phyloP scores from a whole-genome alignment of 2,797 vertebrate genomes.

The Oreochromis mossambicus region DNA sequence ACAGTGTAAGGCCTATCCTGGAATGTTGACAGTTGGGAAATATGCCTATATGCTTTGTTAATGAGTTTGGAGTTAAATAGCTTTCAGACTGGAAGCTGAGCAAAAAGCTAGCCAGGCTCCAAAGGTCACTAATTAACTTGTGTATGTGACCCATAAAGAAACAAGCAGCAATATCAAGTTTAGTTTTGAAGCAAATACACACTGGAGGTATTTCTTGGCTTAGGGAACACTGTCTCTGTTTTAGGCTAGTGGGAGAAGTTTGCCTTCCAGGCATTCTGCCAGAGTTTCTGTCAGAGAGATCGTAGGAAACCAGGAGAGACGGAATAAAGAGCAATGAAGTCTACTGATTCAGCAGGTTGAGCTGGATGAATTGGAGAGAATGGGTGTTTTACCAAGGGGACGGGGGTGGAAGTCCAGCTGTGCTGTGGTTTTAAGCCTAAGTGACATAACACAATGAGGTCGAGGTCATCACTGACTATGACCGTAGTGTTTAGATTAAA shows the following conservation, averaged over 20 bases:
- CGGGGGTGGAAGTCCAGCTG: background rate
- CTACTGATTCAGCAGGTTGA: background rate
- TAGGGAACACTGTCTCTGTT: background rate
- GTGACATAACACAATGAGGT: background rate
- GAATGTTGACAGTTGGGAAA: background rate
- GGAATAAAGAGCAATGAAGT: background rate
- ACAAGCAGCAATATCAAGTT: background rate
- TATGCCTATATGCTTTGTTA: background rate
- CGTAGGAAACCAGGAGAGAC: background rate
- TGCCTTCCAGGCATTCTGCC: background rate
- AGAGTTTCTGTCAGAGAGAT: background rate
- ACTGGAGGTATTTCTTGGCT: background rate
- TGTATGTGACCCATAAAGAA: background rate
- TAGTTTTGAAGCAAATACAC: background rate
- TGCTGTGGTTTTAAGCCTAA: background rate
- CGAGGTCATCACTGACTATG: background rate
- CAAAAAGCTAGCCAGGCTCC: background rate
- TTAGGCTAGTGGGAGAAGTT: background rate
- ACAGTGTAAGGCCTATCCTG: background rate
- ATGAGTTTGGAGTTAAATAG: background rate
- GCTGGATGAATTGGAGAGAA: background rate
- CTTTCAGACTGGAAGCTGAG: background rate
- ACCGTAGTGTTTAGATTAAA: background rate
- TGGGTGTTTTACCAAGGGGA: background rate
- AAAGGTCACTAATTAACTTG: constrained; percentile 7